A percentile compares a stretch with the other conserved stretches of the same genome.
Conservation (phyloP, 2,113 vertebrate genomes). For the Passer montanus region DNA sequence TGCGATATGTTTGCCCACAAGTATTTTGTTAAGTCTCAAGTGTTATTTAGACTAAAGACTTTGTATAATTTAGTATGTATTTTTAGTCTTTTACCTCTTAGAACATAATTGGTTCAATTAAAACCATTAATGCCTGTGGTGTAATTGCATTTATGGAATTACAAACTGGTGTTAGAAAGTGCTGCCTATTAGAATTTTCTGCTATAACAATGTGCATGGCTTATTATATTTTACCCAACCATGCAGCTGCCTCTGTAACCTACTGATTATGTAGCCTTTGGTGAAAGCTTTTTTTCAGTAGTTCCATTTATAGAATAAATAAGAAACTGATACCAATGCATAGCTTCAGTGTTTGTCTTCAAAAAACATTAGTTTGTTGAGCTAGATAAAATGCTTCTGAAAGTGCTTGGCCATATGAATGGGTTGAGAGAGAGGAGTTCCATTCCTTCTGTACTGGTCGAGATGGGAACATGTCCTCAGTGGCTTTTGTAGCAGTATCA, state of each 20-base stretch:
- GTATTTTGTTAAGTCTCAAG: slow-evolving; percentile 42
- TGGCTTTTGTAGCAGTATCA: not conserved
- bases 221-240: slow-evolving; percentile 13
- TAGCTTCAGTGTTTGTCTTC: not conserved
- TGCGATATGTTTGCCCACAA: not conserved
- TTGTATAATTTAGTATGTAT: slow-evolving; percentile 13
- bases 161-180: not conserved
- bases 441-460: not conserved
- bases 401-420: not conserved
- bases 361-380: not conserved
- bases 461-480: not conserved
- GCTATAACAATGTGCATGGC: not conserved
- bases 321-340: not conserved
- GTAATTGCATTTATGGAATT: slow-evolving; percentile 41
- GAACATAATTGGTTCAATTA: slow-evolving; percentile 40
- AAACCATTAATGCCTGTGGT: slow-evolving; percentile 53
- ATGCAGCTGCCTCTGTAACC: not conserved
- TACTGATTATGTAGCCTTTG: not conserved
- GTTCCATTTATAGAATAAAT: not conserved
- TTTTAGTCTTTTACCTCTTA: slow-evolving; percentile 42
- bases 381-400: not conserved
- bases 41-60: slow-evolving; percentile 19
- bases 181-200: slow-evolving; percentile 20
- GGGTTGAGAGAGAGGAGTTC: not conserved
- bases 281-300: not conserved